A percentile compares a stretch with the other conserved stretches of the same genome.
Evolutionary conservation across 2,113 vertebrate genomes (phyloP).

Genomic region (Neodon shergylaensis): DNA sequence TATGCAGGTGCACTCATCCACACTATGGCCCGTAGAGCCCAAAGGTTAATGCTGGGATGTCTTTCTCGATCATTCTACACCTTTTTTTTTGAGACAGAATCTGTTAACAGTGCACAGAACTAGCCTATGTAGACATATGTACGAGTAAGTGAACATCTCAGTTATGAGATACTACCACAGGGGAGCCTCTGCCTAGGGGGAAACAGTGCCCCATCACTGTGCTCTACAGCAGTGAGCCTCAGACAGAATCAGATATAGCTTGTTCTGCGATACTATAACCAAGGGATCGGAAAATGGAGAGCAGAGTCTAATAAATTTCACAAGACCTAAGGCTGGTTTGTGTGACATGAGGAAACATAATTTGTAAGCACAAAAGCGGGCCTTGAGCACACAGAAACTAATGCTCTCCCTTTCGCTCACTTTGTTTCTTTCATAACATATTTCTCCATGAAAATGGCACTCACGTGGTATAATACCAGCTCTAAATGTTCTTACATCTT

Average conservation of each 20-base stretch:
- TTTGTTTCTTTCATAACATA: background rate
- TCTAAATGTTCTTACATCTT: background rate
- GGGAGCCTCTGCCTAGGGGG: background rate
- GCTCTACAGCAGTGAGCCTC: background rate
- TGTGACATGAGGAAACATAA: background rate
- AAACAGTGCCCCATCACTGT: background rate
- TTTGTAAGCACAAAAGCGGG: background rate
- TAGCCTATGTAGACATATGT: background rate
- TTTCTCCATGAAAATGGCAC: background rate
- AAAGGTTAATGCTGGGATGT: too few species aligned
- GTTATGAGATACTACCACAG: background rate
- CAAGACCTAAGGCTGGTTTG: background rate
- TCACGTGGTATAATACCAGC: background rate
- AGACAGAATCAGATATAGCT: background rate
- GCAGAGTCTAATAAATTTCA: background rate
- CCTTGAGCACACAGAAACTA: background rate
- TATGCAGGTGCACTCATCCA: background rate
- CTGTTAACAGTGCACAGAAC: background rate
- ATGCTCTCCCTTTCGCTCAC: background rate
- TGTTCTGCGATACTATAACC: background rate
- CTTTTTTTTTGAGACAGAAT: background rate
- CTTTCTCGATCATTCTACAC: background rate
- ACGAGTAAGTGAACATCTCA: background rate
- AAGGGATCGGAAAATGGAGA: background rate
- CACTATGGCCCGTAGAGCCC: too few species aligned